phyloP scores from a whole-genome alignment of 2,888 invertebrate genomes.

The Dolichomitus sp. region DNA sequence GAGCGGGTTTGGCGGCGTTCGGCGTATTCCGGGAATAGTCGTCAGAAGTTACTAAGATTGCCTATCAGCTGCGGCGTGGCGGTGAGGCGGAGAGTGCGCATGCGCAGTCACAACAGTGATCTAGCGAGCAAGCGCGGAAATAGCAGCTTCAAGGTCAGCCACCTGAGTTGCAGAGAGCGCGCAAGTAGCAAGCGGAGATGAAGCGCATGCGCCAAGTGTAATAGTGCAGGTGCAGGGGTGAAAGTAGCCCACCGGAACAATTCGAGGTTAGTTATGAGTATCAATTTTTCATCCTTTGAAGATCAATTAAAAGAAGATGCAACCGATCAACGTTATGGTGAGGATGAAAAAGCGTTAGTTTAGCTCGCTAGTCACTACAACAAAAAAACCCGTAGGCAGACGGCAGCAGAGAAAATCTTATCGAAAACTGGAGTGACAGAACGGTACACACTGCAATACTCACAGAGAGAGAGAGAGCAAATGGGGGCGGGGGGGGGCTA shows the following conservation, averaged over 20 bases:
- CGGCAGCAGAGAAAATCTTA: background rate
- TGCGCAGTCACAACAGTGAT: background rate
- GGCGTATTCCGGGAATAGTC: background rate
- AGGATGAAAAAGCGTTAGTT: background rate
- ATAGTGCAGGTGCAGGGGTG: no score
- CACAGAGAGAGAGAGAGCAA: constrained; percentile 10
- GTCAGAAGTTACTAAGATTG: no score
- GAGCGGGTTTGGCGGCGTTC: background rate
- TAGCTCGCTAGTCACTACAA: background rate
- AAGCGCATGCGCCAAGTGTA: background rate
- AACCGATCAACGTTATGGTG: background rate
- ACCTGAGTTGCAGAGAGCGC: background rate
- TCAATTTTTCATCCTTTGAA: background rate
- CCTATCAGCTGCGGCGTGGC: background rate
- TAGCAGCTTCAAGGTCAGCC: background rate
- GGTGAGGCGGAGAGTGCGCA: background rate
- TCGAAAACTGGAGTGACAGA: background rate
- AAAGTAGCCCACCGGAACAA: no score
- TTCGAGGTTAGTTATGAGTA: no score
- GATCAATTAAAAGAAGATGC: background rate
- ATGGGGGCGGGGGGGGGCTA: no score
- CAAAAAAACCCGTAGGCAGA: background rate
- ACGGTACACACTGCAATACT: background rate
- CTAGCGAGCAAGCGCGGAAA: background rate
- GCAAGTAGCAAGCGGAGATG: background rate